These are phyloP conservation scores for Pontoporia blainvillei DNA, from an alignment of 2,113 vertebrate species.

Conservation along the genomic window DNA sequence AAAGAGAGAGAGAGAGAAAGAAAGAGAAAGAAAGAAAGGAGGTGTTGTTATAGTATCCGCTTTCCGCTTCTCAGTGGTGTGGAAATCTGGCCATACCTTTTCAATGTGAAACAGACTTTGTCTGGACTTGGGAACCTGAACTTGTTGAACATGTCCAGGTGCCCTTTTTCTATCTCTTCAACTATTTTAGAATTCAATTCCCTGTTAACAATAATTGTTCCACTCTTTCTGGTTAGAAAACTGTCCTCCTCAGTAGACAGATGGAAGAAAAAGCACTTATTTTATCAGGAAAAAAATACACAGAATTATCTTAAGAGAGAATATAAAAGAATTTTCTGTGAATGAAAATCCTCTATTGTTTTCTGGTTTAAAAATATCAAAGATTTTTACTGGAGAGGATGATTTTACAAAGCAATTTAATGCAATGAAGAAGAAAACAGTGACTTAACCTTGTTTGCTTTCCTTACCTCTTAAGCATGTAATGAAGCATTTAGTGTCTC, in stretches of 20 bases:
- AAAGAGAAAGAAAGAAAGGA: neutral
- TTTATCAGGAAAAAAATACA: conserved; percentile 47
- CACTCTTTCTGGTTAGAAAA: conserved; percentile 23
- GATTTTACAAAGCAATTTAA: conserved; percentile 39
- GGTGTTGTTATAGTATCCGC: neutral
- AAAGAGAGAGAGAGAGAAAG: neutral
- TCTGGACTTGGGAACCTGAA: conserved; percentile 38
- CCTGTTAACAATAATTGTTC: conserved; percentile 35
- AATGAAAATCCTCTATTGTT: conserved; percentile 29
- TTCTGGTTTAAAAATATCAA: conserved; percentile 28
- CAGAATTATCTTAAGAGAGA: conserved; percentile 34
- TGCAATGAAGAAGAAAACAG: neutral
- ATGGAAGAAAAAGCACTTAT: conserved; percentile 20
- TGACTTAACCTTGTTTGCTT: conserved; percentile 5
- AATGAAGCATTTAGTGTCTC: conserved; percentile 3
- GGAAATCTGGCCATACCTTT: conserved; percentile 33
- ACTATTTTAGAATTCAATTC: conserved; percentile 49
- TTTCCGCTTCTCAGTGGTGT: neutral
- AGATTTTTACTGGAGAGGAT: neutral
- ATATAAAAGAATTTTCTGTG: neutral
- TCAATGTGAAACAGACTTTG: conserved; percentile 39
- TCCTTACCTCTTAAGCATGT: neutral
- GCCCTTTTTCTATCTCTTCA: conserved; percentile 36
- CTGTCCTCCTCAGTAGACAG: neutral
- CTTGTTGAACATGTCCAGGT: conserved; percentile 41